A percentile compares a stretch with the other conserved stretches of the same genome.
Evolutionary conservation across 2,888 invertebrate genomes (phyloP).

Genomic region (Globia sparganii): DNA sequence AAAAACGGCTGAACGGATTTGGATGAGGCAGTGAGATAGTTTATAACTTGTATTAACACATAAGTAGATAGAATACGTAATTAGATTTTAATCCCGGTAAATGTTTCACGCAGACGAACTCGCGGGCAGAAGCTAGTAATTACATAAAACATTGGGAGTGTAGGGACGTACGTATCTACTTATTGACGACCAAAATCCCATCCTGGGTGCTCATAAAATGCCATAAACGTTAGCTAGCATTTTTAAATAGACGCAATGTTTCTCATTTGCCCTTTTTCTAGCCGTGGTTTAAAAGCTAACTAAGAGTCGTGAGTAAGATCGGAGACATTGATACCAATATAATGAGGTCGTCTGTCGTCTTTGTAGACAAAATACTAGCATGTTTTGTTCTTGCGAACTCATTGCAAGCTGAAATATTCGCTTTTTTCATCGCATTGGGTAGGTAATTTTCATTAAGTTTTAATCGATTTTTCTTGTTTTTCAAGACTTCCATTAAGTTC

Average conservation of each 20-base stretch:
- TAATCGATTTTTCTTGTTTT: neutral
- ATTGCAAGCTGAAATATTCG: slow-evolving; percentile 20
- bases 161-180: neutral
- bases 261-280: slow-evolving; percentile 40
- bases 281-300: slow-evolving; percentile 39
- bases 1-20: neutral
- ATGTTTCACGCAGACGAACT: neutral
- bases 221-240: slow-evolving; percentile 31
- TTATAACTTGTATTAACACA: neutral
- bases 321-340: slow-evolving; percentile 63
- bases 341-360: slow-evolving; percentile 62
- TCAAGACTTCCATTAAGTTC: neutral
- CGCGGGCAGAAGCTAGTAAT: neutral
- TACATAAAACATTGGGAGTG: neutral
- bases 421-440: neutral
- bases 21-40: neutral
- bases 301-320: slow-evolving; percentile 60
- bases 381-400: slow-evolving; percentile 51
- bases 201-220: slow-evolving; percentile 9
- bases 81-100: neutral
- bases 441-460: neutral
- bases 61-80: neutral
- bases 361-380: slow-evolving; percentile 58
- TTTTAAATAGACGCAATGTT: slow-evolving; percentile 30
- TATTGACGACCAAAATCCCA: neutral